These are phyloP conservation scores for Poecilia gillii DNA, from an alignment of 2,797 vertebrate species.

Conservation along the genomic window DNA sequence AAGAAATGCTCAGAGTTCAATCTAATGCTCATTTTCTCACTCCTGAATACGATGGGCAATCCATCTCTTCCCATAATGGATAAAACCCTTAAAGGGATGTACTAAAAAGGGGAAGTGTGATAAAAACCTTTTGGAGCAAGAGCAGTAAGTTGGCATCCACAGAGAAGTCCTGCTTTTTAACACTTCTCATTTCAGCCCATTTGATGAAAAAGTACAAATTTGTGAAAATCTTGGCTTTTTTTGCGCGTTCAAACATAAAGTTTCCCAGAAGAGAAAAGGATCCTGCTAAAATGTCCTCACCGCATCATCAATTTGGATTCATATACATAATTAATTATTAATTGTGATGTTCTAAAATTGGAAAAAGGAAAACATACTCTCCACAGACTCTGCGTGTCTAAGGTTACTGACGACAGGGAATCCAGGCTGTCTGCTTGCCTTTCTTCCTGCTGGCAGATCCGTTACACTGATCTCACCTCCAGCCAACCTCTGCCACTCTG, in stretches of 20 bases:
- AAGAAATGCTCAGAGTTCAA: slow-evolving; percentile 42
- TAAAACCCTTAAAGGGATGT: background rate
- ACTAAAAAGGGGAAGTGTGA: slow-evolving; percentile 7
- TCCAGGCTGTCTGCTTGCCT: slow-evolving; percentile 29
- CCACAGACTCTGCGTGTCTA: background rate
- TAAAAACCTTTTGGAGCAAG: slow-evolving; percentile 18
- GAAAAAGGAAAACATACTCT: background rate
- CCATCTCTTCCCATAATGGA: background rate
- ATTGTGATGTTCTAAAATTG: background rate
- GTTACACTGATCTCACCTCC: slow-evolving; percentile 68
- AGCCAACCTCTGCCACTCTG: slow-evolving; percentile 62
- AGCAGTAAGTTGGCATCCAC: background rate
- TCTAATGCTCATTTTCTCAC: slow-evolving; percentile 35
- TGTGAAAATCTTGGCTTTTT: background rate
- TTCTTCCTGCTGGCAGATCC: slow-evolving; percentile 64
- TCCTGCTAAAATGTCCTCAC: background rate
- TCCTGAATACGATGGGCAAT: background rate
- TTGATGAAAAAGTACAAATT: background rate
- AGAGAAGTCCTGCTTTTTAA: background rate
- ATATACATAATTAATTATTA: background rate
- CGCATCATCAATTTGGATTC: background rate
- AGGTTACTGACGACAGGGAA: slow-evolving; percentile 32
- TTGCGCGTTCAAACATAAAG: background rate
- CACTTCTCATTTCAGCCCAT: slow-evolving; percentile 13
- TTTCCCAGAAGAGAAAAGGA: background rate